phyloP scores from a whole-genome alignment of 2,113 vertebrate species.

The Lasiurus borealis region DNA sequence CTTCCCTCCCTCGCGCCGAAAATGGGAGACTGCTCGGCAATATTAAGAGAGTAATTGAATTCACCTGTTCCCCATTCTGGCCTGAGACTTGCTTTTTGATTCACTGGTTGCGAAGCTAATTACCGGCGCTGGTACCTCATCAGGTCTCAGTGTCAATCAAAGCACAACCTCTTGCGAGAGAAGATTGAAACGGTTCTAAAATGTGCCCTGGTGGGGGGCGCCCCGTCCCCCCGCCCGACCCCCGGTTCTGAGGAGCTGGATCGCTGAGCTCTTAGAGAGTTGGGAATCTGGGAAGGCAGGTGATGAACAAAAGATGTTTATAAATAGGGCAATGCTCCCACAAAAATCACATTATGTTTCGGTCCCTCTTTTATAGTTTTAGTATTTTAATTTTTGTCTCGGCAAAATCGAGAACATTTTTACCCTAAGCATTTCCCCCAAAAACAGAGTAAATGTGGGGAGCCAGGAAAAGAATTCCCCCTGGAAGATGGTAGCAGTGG shows the following conservation, averaged over 20 bases:
- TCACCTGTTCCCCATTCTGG: neutral
- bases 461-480: neutral
- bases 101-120: neutral
- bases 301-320: neutral
- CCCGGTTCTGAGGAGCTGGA: neutral
- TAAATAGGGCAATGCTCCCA: neutral
- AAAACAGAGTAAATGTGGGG: neutral
- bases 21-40: neutral
- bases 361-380: neutral
- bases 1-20: neutral
- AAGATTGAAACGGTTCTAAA: neutral
- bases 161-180: neutral
- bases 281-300: neutral
- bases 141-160: neutral
- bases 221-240: no score
- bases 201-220: no score
- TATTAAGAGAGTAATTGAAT: conserved; percentile 25
- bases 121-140: neutral
- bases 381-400: neutral
- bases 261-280: neutral
- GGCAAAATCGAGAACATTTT: neutral
- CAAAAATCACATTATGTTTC: neutral
- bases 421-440: neutral
- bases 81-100: neutral
- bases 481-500: neutral